Conservation (phyloP, 2,113 vertebrate genomes). For the Corapipo altera region DNA sequence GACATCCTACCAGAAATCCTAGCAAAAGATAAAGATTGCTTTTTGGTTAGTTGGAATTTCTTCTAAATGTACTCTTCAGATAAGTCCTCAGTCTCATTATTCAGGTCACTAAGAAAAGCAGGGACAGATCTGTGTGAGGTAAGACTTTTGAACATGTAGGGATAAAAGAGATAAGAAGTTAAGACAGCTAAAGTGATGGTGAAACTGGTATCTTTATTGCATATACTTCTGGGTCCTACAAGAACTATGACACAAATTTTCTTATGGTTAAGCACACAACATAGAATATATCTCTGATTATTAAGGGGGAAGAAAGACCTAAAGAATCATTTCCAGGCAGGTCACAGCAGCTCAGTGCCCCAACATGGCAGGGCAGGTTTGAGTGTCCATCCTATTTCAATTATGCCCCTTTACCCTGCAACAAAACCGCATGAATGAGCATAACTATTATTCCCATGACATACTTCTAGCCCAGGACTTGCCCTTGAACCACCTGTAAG, state of each 20-base stretch:
- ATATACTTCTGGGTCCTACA: background rate
- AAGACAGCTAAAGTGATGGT: background rate
- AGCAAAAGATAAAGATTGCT: background rate
- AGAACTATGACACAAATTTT: background rate
- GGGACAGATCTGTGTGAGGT: background rate
- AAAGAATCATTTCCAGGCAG: background rate
- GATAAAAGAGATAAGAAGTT: background rate
- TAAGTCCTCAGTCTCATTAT: background rate
- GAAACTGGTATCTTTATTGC: background rate
- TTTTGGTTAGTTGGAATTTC: background rate
- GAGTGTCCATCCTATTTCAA: background rate
- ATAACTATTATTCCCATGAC: background rate
- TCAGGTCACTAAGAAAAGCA: background rate
- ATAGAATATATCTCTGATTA: background rate
- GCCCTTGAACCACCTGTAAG: background rate
- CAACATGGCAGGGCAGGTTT: background rate
- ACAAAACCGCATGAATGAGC: fast-evolving
- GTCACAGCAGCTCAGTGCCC: background rate
- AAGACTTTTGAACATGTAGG: background rate
- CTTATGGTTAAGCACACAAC: background rate
- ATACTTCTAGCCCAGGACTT: background rate
- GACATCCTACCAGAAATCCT: background rate
- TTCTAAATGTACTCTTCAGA: background rate
- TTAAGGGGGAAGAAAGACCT: background rate
- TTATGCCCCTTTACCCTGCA: too few relatives aligned